Evolutionary conservation across 1,140 invertebrate genomes (phyloP).

Genomic region (Ooceraea biroi): DNA sequence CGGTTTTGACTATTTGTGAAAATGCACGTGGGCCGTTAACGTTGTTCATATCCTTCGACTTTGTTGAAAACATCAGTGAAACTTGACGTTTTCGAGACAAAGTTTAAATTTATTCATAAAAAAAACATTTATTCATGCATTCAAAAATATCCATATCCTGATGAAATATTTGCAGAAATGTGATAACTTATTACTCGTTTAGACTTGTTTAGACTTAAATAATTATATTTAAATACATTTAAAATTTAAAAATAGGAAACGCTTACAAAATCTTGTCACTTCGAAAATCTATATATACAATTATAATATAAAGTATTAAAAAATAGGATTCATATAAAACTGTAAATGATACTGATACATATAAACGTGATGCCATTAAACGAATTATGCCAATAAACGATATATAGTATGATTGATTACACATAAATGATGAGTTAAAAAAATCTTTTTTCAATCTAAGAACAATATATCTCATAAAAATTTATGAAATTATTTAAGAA

Average conservation of each 20-base stretch:
- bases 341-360: neutral
- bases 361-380: neutral
- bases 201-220: neutral
- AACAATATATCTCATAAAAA: neutral
- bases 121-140: neutral
- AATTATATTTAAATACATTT: conserved; percentile 1
- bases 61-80: neutral
- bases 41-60: conserved; percentile 31
- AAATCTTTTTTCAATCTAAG: conserved; percentile 13
- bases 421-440: neutral
- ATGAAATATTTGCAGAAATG: neutral
- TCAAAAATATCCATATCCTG: neutral
- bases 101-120: neutral
- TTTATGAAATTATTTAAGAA: neutral
- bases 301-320: conserved; percentile 26
- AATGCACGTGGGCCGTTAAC: conserved; percentile 5
- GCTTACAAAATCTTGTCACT: conserved; percentile 2
- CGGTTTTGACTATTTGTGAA: conserved; percentile 22
- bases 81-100: neutral
- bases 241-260: neutral
- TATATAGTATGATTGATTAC: neutral
- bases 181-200: neutral
- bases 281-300: neutral
- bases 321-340: neutral
- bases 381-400: neutral